A percentile compares a stretch with the other conserved stretches of the same genome.
Evolutionary conservation across 2,888 invertebrate species (phyloP).

Genomic region (Ischnus inquisitorius): DNA sequence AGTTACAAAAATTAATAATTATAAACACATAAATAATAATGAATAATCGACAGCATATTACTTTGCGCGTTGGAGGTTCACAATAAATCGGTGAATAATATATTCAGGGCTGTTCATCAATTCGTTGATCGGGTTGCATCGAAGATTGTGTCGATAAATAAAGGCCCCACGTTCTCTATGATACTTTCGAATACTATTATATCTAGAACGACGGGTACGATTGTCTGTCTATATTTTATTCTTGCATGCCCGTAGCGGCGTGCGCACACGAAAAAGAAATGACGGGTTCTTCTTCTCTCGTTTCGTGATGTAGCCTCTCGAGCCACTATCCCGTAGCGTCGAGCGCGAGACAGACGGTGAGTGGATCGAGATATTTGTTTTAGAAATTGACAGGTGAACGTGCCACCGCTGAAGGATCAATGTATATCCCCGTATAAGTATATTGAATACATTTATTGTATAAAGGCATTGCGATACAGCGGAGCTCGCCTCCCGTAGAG

Average conservation of each 20-base stretch:
- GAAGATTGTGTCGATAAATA: background rate
- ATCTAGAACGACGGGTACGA: conserved; percentile 4
- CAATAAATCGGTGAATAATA: background rate
- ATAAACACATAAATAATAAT: too few relatives aligned
- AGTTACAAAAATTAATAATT: too few relatives aligned
- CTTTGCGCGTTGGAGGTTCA: background rate
- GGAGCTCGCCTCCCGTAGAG: conserved; percentile 46
- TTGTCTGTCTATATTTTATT: conserved; percentile 12
- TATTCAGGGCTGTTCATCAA: conserved; percentile 5
- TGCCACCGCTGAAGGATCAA: conserved; percentile 51
- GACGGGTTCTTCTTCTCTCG: conserved; percentile 12
- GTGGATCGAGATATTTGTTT: conserved; percentile 67
- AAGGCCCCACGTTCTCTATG: background rate
- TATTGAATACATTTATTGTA: conserved; percentile 20
- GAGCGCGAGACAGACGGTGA: conserved; percentile 45
- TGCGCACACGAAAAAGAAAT: background rate
- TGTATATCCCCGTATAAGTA: conserved; percentile 22
- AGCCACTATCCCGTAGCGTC: conserved; percentile 38
- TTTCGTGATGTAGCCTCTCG: conserved; percentile 28
- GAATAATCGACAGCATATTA: background rate
- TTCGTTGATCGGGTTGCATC: background rate
- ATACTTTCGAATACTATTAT: conserved; percentile 16
- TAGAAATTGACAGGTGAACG: conserved; percentile 65
- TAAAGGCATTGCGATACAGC: background rate
- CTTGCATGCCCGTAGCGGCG: background rate